Conservation (phyloP, 2,113 vertebrate species). For the Felis catus region F.catus_Fca126_mat1.0 CM031419.1:68001-68500, state of each 20-base stretch:
- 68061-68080: background rate
- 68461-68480: background rate
- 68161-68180: background rate
- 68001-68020: background rate
- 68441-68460: conserved; percentile 80
- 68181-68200: conserved; percentile 93
- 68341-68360: conserved; percentile 99
- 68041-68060: background rate
- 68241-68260: conserved; percentile 78
- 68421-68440: conserved; percentile 58
- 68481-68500: conserved; percentile 84
- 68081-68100: rapidly evolving
- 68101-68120: conserved; percentile 14
- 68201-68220: conserved; percentile 43
- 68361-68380: conserved; percentile 91
- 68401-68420: conserved; percentile 76
- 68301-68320: conserved; percentile 88
- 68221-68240: background rate
- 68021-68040: background rate
- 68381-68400: conserved; percentile 88
- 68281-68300: conserved; percentile 97
- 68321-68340: conserved; percentile 90
- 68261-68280: conserved; percentile 93
- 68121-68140: conserved; percentile 61
- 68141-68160: conserved; percentile 84